Conservation (phyloP, 2,888 invertebrate genomes). For the Zelleria hepariella region DNA sequence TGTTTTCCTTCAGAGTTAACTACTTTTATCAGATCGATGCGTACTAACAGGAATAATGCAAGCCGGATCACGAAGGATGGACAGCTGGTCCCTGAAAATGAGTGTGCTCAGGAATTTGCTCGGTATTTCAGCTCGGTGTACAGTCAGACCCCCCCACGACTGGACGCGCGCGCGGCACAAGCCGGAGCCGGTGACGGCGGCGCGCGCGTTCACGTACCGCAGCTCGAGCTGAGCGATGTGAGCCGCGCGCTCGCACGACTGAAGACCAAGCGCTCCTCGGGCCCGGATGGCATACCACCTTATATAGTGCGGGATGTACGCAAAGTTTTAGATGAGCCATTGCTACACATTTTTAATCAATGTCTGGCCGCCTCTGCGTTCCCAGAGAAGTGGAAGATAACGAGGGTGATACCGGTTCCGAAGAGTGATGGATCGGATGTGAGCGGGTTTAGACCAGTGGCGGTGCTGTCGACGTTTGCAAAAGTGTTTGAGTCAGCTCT, state of each 20-base stretch:
- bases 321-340: neutral
- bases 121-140: slow-evolving; percentile 6
- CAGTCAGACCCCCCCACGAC: neutral
- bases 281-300: slow-evolving; percentile 4
- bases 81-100: too few species aligned
- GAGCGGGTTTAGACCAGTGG: neutral
- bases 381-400: neutral
- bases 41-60: too few species aligned
- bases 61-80: too few species aligned
- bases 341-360: neutral
- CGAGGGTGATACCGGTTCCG: neutral
- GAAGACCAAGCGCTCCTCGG: neutral
- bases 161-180: neutral
- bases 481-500: neutral
- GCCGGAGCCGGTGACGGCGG: neutral
- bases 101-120: slow-evolving; percentile 3
- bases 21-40: too few species aligned
- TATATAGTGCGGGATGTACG: neutral
- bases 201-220: neutral
- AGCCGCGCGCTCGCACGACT: neutral
- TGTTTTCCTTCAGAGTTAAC: too few species aligned
- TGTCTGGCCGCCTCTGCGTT: neutral
- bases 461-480: neutral
- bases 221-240: neutral
- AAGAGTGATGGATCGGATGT: neutral